A percentile compares a stretch with the other conserved stretches of the same genome.
Conservation (phyloP, 2,113 vertebrate genomes). For the Cygnus buccinator region DNA sequence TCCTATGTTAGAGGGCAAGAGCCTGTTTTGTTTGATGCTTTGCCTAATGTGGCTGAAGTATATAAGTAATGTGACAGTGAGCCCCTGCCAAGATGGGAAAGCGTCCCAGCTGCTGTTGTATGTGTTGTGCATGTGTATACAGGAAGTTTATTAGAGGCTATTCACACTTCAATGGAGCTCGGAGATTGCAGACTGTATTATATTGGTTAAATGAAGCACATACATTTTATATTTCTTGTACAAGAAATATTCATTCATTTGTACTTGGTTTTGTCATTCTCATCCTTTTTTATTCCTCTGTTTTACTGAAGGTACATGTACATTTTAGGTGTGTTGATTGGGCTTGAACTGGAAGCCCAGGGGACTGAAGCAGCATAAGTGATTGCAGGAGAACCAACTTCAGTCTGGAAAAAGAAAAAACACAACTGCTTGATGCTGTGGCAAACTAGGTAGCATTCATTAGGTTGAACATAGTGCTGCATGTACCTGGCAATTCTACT, state of each 20-base stretch:
- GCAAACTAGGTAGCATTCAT: background rate
- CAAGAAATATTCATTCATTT: constrained; percentile 45
- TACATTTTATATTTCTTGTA: constrained; percentile 43
- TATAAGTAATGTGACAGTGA: constrained; percentile 27
- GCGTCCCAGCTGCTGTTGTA: constrained; percentile 58
- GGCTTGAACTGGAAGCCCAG: background rate
- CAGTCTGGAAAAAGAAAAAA: background rate
- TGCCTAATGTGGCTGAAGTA: constrained; percentile 35
- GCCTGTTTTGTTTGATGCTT: background rate
- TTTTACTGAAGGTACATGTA: background rate
- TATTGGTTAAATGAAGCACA: constrained; percentile 55
- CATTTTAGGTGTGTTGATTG: background rate
- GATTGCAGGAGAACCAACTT: background rate
- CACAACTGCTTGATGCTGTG: background rate
- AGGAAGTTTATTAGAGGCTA: constrained; percentile 58
- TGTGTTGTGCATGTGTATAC: constrained; percentile 62
- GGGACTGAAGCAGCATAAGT: background rate
- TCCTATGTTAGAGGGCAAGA: background rate
- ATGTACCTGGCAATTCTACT: background rate
- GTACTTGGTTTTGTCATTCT: constrained; percentile 31
- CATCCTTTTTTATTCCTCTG: constrained; percentile 27
- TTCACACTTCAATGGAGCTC: constrained; percentile 55
- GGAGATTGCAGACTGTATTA: constrained; percentile 44
- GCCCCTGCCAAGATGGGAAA: constrained; percentile 52
- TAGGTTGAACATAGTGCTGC: background rate